Percentiles rank a stretch among this genome's conserved stretches.
Evolutionary conservation across 2,113 vertebrate genomes (phyloP).

Genomic region (Argyrosomus japonicus): DNA sequence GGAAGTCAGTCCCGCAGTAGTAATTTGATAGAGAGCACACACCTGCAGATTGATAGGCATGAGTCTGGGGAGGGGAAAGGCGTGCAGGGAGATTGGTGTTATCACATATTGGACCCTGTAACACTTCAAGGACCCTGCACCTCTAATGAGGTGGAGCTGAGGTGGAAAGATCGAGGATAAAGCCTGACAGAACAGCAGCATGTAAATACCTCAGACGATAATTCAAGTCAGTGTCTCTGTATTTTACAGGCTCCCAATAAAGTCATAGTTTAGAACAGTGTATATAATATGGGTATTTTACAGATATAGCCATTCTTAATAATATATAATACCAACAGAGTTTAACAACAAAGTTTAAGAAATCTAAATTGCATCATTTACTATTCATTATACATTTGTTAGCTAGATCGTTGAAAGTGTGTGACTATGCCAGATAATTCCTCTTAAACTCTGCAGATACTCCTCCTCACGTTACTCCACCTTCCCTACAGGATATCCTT

Average conservation of each 20-base stretch:
- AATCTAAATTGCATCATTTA: background rate
- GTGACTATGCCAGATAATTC: background rate
- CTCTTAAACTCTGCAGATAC: background rate
- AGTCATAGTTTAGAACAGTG: background rate
- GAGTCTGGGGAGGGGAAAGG: slow-evolving; percentile 49
- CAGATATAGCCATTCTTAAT: background rate
- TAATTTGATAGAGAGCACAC: slow-evolving; percentile 50
- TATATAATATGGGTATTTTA: background rate
- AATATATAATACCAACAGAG: background rate
- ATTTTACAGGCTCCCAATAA: background rate
- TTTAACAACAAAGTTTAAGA: background rate
- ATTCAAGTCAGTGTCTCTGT: background rate
- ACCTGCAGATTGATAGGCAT: slow-evolving; percentile 53
- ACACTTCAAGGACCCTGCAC: slow-evolving; percentile 38
- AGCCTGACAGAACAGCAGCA: slow-evolving; percentile 36
- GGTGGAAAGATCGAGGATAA: slow-evolving; percentile 45
- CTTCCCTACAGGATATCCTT: slow-evolving; percentile 47
- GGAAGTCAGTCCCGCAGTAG: slow-evolving; percentile 41
- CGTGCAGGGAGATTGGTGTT: slow-evolving; percentile 49
- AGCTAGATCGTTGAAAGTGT: background rate
- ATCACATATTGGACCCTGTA: slow-evolving; percentile 49
- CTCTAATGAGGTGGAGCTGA: slow-evolving; percentile 56
- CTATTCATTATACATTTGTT: background rate
- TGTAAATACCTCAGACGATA: slow-evolving; percentile 15
- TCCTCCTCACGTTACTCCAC: slow-evolving; percentile 32